These are phyloP conservation scores for Drosophila suzukii DNA, from an alignment of 1,140 invertebrate species.

Conservation along the genomic window DNA sequence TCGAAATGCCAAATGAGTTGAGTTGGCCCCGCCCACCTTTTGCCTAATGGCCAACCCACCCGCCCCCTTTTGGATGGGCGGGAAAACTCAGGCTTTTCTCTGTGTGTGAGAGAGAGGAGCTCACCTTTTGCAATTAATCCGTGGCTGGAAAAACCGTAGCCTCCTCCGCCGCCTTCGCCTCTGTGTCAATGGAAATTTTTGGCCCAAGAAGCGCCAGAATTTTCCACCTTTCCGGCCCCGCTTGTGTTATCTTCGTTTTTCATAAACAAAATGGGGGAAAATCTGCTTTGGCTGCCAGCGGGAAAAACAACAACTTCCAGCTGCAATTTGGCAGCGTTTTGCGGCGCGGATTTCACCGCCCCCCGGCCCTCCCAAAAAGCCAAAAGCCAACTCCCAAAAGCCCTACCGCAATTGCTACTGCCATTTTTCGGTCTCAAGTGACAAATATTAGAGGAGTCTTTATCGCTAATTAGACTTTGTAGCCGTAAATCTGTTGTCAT, in stretches of 20 bases:
- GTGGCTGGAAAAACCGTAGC: slow-evolving; percentile 27
- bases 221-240: neutral
- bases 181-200: slow-evolving; percentile 40
- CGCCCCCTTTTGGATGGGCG: neutral
- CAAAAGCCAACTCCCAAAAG: slow-evolving; percentile 34
- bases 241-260: slow-evolving; percentile 57
- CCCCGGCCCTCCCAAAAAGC: neutral
- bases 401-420: slow-evolving; percentile 38
- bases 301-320: slow-evolving; percentile 57
- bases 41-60: slow-evolving; percentile 44
- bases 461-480: slow-evolving; percentile 82
- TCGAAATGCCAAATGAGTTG: slow-evolving; percentile 81
- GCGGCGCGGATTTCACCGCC: slow-evolving; percentile 15
- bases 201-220: slow-evolving; percentile 41
- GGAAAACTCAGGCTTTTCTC: slow-evolving; percentile 8
- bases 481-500: slow-evolving; percentile 82
- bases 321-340: slow-evolving; percentile 80
- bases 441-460: slow-evolving; percentile 83
- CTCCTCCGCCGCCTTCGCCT: neutral
- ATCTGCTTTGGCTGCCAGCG: slow-evolving; percentile 75
- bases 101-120: slow-evolving; percentile 16
- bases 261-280: slow-evolving; percentile 77
- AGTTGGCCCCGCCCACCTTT: slow-evolving; percentile 47
- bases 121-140: slow-evolving; percentile 64
- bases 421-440: slow-evolving; percentile 79